Conservation (phyloP, 2,797 vertebrate genomes). For the Picus viridis region DNA sequence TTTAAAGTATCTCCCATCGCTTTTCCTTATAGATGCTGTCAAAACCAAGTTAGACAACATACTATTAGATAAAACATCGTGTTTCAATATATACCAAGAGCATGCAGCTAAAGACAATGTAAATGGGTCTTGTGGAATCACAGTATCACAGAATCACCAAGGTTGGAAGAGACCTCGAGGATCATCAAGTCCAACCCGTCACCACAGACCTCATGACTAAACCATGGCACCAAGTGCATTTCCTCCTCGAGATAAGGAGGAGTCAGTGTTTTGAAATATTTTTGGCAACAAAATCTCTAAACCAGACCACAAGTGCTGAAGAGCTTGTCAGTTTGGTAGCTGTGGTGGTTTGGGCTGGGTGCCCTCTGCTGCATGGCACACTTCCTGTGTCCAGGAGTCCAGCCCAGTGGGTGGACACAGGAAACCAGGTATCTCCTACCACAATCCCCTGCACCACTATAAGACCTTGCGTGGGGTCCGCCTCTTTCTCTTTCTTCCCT, state of each 20-base stretch:
- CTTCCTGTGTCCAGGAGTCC: too few relatives aligned
- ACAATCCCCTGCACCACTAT: too few relatives aligned
- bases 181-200: too few relatives aligned
- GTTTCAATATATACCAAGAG: conserved; percentile 26
- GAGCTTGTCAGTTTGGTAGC: conserved; percentile 50
- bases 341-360: too few relatives aligned
- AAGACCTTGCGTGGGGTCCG: too few relatives aligned
- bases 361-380: too few relatives aligned
- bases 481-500: too few relatives aligned
- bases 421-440: too few relatives aligned
- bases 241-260: background rate
- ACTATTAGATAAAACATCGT: conserved; percentile 8
- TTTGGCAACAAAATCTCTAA: conserved; percentile 54
- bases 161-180: too few relatives aligned
- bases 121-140: conserved; percentile 28
- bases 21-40: conserved; percentile 27
- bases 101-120: conserved; percentile 6
- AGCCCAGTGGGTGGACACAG: too few relatives aligned
- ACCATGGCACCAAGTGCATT: background rate
- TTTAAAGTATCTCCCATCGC: conserved; percentile 7
- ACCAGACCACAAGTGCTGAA: conserved; percentile 40
- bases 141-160: too few relatives aligned
- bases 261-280: conserved; percentile 63
- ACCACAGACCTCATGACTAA: too few relatives aligned
- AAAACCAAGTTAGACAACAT: conserved; percentile 31